These are phyloP conservation scores for Pogonognathellus flavescens DNA, from an alignment of 1,140 invertebrate genomes.

Conservation along the genomic window DNA sequence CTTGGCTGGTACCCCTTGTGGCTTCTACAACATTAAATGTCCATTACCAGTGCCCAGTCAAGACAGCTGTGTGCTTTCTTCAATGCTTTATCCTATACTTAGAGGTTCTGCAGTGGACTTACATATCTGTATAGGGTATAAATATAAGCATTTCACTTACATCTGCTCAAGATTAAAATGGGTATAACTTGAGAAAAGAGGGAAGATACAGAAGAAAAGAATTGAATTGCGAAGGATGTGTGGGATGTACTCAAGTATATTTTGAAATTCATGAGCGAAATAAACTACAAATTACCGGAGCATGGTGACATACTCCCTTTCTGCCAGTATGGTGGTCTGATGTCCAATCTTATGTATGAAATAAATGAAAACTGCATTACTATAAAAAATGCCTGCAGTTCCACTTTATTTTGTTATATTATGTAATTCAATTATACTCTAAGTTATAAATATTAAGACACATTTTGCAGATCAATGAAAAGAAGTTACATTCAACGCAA, in stretches of 20 bases:
- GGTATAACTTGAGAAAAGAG: background rate
- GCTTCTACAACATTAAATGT: slow-evolving; percentile 49
- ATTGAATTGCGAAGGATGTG: slow-evolving; percentile 39
- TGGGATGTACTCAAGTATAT: slow-evolving; percentile 32
- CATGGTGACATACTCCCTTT: slow-evolving; percentile 20
- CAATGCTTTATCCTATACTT: background rate
- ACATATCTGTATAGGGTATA: no score
- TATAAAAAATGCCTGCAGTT: background rate
- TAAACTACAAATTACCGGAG: slow-evolving; percentile 42
- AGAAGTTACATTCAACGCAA: background rate
- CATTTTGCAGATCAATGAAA: background rate
- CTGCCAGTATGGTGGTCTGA: background rate
- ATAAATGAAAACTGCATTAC: no score
- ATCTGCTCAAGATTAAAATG: slow-evolving; percentile 24
- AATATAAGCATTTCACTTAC: background rate
- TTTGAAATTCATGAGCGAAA: slow-evolving; percentile 40
- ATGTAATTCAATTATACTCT: background rate
- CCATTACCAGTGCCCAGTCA: slow-evolving; percentile 34
- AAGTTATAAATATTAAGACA: background rate
- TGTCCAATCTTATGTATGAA: background rate
- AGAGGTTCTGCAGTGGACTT: no score
- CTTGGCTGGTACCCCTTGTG: slow-evolving; percentile 29
- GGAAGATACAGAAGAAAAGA: background rate
- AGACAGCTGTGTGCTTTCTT: slow-evolving; percentile 32
- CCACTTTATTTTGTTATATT: background rate